A percentile compares a stretch with the other conserved stretches of the same genome.
phyloP scores from a whole-genome alignment of 1,140 invertebrate genomes.

The Helicoverpa zea region DNA sequence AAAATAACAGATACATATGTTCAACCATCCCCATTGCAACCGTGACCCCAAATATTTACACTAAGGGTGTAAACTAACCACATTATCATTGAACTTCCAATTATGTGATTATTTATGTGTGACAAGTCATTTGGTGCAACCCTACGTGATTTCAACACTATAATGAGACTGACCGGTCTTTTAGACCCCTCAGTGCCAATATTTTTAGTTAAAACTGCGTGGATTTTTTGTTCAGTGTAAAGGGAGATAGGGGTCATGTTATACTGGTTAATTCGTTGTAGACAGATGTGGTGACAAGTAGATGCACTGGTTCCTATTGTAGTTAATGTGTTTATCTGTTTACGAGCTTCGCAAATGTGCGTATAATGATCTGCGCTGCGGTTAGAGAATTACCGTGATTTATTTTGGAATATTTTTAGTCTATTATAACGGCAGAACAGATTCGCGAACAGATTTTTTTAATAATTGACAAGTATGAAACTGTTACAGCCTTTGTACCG shows the following conservation, averaged over 20 bases:
- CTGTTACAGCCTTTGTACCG: too few relatives aligned
- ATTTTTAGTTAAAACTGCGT: background rate
- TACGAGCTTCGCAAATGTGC: constrained; percentile 71
- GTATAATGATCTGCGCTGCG: constrained; percentile 57
- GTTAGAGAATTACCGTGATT: constrained; percentile 15
- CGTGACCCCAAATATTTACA: constrained; percentile 45
- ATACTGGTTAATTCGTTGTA: constrained; percentile 47
- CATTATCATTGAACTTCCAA: constrained; percentile 73
- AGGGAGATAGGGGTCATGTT: constrained; percentile 44
- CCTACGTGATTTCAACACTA: constrained; percentile 60
- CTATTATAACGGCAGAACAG: background rate
- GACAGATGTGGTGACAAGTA: constrained; percentile 77
- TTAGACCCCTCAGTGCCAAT: constrained; percentile 21
- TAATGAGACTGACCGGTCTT: constrained; percentile 37
- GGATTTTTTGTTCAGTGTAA: background rate
- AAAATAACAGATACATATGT: constrained; percentile 31
- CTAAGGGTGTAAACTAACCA: constrained; percentile 50
- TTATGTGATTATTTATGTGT: constrained; percentile 82
- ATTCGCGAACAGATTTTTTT: too few relatives aligned
- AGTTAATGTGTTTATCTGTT: constrained; percentile 61
- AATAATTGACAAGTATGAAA: too few relatives aligned
- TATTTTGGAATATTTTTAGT: constrained; percentile 15
- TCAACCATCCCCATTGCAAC: constrained; percentile 12
- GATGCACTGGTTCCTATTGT: constrained; percentile 52
- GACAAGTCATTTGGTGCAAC: constrained; percentile 65